These are phyloP conservation scores for Ariolimax columbianus DNA, from an alignment of 2,888 invertebrate genomes.

Conservation along the genomic window DNA sequence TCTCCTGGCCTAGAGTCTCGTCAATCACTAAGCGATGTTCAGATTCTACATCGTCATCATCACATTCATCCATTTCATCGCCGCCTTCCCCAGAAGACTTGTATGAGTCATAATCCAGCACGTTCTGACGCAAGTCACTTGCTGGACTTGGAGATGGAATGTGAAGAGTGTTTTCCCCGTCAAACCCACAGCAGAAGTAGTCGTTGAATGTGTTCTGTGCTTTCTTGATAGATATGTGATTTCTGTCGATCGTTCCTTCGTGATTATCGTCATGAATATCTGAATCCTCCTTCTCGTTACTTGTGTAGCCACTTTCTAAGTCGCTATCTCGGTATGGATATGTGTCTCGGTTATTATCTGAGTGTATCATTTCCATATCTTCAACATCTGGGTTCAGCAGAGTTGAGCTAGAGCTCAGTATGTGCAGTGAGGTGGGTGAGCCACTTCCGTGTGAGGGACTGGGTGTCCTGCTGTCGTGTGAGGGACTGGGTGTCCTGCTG, in stretches of 20 bases:
- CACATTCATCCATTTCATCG: conserved; percentile 1
- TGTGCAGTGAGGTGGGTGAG: not conserved
- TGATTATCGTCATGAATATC: not conserved
- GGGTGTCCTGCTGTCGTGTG: not conserved
- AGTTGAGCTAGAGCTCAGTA: not conserved
- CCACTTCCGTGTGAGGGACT: not conserved
- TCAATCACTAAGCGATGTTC: conserved; percentile 24
- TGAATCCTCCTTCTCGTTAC: not conserved
- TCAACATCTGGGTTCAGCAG: not conserved
- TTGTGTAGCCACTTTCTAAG: conserved; percentile 34
- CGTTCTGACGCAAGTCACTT: not conserved
- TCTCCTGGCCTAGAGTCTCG: not conserved
- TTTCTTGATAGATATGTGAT: too few species aligned
- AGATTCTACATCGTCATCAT: conserved; percentile 1
- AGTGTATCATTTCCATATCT: not conserved
- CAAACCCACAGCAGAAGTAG: conserved; percentile 33
- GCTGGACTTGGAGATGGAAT: not conserved
- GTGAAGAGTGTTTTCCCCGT: not conserved
- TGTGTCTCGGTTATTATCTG: not conserved
- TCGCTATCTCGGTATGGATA: conserved; percentile 15
- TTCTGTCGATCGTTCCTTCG: not conserved
- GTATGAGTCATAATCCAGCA: not conserved
- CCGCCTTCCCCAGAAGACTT: not conserved
- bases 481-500: not conserved
- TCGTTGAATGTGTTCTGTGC: not conserved